Evolutionary conservation across 2,888 invertebrate genomes (phyloP).

Genomic region (Onchidella celtica): DNA sequence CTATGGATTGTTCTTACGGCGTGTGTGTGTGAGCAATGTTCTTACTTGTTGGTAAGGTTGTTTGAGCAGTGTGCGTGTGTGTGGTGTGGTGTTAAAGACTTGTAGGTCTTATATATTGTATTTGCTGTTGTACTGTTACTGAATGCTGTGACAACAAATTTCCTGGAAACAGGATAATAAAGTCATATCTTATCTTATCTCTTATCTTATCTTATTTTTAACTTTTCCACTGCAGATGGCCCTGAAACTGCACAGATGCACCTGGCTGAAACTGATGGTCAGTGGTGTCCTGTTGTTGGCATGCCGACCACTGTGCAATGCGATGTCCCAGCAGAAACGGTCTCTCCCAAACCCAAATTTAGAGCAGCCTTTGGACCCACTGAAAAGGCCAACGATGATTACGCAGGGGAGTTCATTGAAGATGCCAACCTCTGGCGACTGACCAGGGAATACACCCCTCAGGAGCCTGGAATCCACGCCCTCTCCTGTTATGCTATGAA

Average conservation of each 20-base stretch:
- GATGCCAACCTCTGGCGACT: background rate
- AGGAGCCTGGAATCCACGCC: background rate
- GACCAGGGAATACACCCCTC: background rate
- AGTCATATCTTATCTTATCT: too few relatives aligned
- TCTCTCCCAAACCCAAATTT: background rate
- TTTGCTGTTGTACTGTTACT: background rate
- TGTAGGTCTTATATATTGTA: background rate
- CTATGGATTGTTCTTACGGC: too few relatives aligned
- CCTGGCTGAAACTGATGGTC: background rate
- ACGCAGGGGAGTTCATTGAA: background rate
- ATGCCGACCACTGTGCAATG: too few relatives aligned
- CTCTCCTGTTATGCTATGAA: constrained; percentile 4
- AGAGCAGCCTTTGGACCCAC: background rate
- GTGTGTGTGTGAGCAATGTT: too few relatives aligned
- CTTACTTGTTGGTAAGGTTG: too few relatives aligned
- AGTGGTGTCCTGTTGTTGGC: too few relatives aligned
- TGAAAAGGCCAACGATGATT: constrained; percentile 1
- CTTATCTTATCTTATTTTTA: background rate
- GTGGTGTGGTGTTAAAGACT: too few relatives aligned
- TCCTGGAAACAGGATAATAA: too few relatives aligned
- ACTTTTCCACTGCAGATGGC: background rate
- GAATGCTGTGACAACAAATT: too few relatives aligned
- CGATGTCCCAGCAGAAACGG: background rate
- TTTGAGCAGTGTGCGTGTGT: too few relatives aligned
- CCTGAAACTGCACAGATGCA: background rate